Base-by-base conservation (phyloP, 2,888 invertebrate genomes). In the Cryptosula pallasiana region DNA sequence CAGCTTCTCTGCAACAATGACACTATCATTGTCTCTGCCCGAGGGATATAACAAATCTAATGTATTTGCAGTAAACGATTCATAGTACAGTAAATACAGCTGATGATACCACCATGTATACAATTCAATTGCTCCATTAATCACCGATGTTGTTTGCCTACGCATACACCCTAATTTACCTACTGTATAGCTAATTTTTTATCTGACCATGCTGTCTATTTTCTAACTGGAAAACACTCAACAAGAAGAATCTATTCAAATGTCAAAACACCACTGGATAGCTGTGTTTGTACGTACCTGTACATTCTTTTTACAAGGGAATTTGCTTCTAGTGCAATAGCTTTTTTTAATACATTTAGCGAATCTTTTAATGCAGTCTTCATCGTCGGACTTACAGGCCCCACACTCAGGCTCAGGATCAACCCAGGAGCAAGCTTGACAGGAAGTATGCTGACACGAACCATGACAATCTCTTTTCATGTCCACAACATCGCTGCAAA, bases 361-460 rank as follows among this genome's bases (percentile, higher is more conserved):
- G 69, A 80, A 83, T 70, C 78, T 77, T 55, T 78, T 78, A 74
- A 84, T 75, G 74, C 83, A 84, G 70, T 76, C 74, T 77, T 81
- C 81, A 76, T 84, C 83, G 73, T 82, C 79, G 71, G 77, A 74
- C 1, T 71, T 45, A 73, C 84, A 84, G 36, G 77, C 78, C 55
- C 76, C 77, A 73, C 84, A 84, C 35, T 77, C 75, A 25, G 78
- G 77, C 54, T 78, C 78, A 0, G 72, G 73, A 58, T 76, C 72
- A 1, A 79, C 76, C 74, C 80, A 80, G 23, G 76, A 75, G 74
- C 84, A 84, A 2, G 82, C 82, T 69, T 78, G 77, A 74, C 84
- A 84, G 16, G 84, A 83, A 25, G 83, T 83, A 74, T 84, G 83
- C 73, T 84, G 83, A 74, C 83, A 83, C 1, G 77, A 74, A 0